Conservation (phyloP, 2,888 invertebrate genomes). For the Orthonychiurus folsomi region DNA sequence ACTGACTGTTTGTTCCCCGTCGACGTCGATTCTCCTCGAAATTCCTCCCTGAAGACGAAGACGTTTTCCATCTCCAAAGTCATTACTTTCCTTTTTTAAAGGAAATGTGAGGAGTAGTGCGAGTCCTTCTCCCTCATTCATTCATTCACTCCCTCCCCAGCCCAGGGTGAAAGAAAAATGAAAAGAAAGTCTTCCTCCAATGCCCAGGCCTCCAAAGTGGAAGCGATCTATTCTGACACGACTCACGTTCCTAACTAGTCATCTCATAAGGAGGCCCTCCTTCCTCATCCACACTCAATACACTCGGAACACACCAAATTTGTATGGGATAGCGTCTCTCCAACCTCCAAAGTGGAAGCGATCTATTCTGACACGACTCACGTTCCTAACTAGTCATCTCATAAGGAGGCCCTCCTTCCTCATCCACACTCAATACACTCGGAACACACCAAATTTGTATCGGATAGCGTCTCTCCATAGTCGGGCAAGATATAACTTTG, state of each 20-base stretch:
- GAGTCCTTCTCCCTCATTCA: conserved; percentile 2
- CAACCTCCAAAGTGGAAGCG: background rate
- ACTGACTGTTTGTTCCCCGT: conserved; percentile 1
- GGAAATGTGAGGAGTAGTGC: too few species aligned
- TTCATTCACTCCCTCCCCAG: background rate
- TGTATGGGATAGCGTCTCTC: too few species aligned
- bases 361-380: background rate
- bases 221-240: background rate
- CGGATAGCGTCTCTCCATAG: too few species aligned
- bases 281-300: conserved; percentile 1
- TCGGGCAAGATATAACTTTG: too few species aligned
- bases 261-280: background rate
- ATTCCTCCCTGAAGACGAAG: conserved; percentile 3
- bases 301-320: too few species aligned
- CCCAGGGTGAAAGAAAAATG: background rate
- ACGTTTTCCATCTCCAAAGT: conserved; percentile 7
- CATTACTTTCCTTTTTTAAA: conserved; percentile 7
- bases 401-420: background rate
- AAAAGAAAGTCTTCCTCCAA: background rate
- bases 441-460: too few species aligned
- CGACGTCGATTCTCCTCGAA: background rate
- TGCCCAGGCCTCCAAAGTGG: background rate
- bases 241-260: background rate
- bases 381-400: background rate
- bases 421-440: conserved; percentile 1